Percentiles rank a stretch among this genome's conserved stretches.
phyloP scores from a whole-genome alignment of 2,888 invertebrate species.

The Chesias legatella region DNA sequence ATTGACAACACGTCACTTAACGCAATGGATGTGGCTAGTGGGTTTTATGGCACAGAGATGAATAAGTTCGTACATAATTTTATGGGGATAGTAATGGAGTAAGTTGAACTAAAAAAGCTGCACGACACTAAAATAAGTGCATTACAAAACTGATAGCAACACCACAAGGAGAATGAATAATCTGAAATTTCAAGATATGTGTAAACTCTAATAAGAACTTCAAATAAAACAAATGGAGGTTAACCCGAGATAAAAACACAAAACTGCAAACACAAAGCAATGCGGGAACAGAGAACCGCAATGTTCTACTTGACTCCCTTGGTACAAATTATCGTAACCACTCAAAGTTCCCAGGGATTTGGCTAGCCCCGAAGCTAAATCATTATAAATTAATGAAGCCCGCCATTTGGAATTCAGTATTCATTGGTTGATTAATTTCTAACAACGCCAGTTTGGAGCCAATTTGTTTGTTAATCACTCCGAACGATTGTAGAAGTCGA shows the following conservation, averaged over 20 bases:
- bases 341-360: slow-evolving; percentile 16
- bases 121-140: no score
- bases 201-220: slow-evolving; percentile 5
- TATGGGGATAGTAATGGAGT: no score
- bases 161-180: no score
- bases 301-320: slow-evolving; percentile 9
- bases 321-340: slow-evolving; percentile 17
- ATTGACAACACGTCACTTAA: slow-evolving; percentile 8
- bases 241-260: slow-evolving; percentile 10
- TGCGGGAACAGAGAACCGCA: slow-evolving; percentile 4
- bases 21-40: slow-evolving; percentile 11
- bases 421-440: slow-evolving; percentile 29
- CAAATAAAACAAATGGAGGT: slow-evolving; percentile 5
- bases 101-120: no score
- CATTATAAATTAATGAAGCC: slow-evolving; percentile 34
- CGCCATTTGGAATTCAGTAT: slow-evolving; percentile 23
- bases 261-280: slow-evolving; percentile 11
- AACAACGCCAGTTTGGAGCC: slow-evolving; percentile 23
- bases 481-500: slow-evolving; percentile 16
- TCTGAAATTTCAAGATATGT: not conserved
- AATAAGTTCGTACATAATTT: no score
- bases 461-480: slow-evolving; percentile 28
- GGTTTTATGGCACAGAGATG: no score
- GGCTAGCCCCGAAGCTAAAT: slow-evolving; percentile 31
- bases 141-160: no score